A percentile compares a stretch with the other conserved stretches of the same genome.
Evolutionary conservation across 1,140 invertebrate species (phyloP).

Genomic region (Varroa destructor): DNA sequence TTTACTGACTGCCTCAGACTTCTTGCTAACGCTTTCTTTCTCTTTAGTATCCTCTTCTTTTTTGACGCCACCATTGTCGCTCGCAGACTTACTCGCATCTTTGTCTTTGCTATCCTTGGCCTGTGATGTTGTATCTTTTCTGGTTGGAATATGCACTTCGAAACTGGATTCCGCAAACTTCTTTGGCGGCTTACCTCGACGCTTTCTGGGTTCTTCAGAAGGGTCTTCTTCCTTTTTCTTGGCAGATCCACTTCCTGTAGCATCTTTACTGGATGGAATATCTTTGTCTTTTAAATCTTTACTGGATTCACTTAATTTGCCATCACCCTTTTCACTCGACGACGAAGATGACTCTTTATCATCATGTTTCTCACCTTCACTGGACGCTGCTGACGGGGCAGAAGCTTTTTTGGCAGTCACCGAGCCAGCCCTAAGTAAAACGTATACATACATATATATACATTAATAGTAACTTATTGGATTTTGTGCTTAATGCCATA

Average conservation of each 20-base stretch:
- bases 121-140: neutral
- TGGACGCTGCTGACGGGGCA: neutral
- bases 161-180: slow-evolving; percentile 4
- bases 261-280: too few relatives aligned
- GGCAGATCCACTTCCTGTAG: neutral
- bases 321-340: neutral
- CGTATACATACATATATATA: too few relatives aligned
- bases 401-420: too few relatives aligned
- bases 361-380: slow-evolving; percentile 23
- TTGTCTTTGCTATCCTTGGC: slow-evolving; percentile 36
- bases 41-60: slow-evolving; percentile 31
- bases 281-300: too few relatives aligned
- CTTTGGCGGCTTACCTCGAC: slow-evolving; percentile 7
- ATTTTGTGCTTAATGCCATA: too few relatives aligned
- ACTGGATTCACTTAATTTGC: neutral
- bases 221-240: slow-evolving; percentile 21
- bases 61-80: slow-evolving; percentile 32
- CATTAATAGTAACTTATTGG: too few relatives aligned
- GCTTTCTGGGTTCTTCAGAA: slow-evolving; percentile 11
- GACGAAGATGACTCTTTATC: slow-evolving; percentile 27
- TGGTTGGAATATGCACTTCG: slow-evolving; percentile 10
- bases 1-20: slow-evolving; percentile 31
- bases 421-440: too few relatives aligned
- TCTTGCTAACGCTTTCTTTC: slow-evolving; percentile 34
- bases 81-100: slow-evolving; percentile 35